Percentiles rank a stretch among this genome's conserved stretches.
These are phyloP conservation scores for Coryphaenoides rupestris DNA, from an alignment of 2,113 vertebrate genomes.

Conservation along the genomic window DNA sequence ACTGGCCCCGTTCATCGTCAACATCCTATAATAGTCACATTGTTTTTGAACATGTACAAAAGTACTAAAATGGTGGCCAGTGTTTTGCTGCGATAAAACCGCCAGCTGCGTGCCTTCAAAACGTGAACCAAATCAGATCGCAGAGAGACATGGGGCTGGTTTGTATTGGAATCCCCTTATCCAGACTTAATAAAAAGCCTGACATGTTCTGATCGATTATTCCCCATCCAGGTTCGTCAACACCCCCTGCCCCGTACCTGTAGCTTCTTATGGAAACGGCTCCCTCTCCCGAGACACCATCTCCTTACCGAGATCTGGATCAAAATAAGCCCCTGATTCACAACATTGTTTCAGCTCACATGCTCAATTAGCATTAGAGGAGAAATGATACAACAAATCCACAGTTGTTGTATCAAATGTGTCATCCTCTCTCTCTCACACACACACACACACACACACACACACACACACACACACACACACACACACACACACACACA, in stretches of 20 bases:
- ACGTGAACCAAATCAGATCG: neutral
- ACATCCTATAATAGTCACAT: too few relatives aligned
- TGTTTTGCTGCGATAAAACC: too few relatives aligned
- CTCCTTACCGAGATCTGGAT: neutral
- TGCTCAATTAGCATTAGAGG: neutral
- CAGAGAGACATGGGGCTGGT: neutral
- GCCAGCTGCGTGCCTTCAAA: too few relatives aligned
- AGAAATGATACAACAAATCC: neutral
- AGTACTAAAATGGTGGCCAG: too few relatives aligned
- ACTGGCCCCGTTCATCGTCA: too few relatives aligned
- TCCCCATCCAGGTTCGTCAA: neutral
- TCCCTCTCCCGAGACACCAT: neutral
- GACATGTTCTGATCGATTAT: slow-evolving; percentile 4
- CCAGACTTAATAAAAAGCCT: neutral
- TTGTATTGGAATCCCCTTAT: neutral
- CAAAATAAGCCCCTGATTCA: neutral
- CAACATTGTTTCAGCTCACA: neutral
- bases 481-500: too few relatives aligned
- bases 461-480: too few relatives aligned
- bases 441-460: too few relatives aligned
- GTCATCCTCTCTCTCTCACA: too few relatives aligned
- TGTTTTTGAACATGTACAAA: too few relatives aligned
- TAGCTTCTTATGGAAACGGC: neutral
- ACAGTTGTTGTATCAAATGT: too few relatives aligned
- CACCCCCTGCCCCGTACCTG: neutral